Evolutionary conservation across 2,888 invertebrate species (phyloP).

Genomic region (Noctua janthe): DNA sequence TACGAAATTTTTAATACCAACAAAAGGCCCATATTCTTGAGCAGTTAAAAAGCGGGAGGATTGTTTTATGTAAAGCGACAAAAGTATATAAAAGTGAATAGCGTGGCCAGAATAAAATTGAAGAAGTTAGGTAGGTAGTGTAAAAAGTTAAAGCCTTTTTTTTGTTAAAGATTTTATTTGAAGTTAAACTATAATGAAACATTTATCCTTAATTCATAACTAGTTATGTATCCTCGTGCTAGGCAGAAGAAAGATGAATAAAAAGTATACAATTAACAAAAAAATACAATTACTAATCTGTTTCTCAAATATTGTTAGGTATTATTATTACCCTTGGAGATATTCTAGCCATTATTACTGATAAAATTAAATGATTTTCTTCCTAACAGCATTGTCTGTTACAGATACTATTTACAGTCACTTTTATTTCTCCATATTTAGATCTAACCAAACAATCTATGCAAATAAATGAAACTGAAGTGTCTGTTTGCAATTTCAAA

Average conservation of each 20-base stretch:
- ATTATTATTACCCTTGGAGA: neutral
- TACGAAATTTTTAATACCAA: constrained; percentile 42
- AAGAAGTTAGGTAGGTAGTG: constrained; percentile 12
- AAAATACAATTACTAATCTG: neutral
- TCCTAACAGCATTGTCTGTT: neutral
- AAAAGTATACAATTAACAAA: neutral
- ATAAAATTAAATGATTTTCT: neutral
- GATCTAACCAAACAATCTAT: neutral
- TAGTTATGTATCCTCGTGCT: neutral
- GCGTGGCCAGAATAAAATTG: constrained; percentile 24
- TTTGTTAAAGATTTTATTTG: constrained; percentile 15
- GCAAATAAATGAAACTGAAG: too few species aligned
- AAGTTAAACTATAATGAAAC: neutral
- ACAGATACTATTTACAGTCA: neutral
- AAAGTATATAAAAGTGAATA: constrained; percentile 18
- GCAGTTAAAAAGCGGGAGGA: constrained; percentile 40
- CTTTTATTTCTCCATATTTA: neutral
- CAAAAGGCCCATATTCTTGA: constrained; percentile 38
- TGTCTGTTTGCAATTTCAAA: too few species aligned
- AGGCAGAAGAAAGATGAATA: neutral
- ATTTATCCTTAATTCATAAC: neutral
- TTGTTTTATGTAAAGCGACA: constrained; percentile 41
- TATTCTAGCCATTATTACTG: neutral
- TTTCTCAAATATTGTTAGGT: neutral
- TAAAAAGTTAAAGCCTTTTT: constrained; percentile 19